Base-by-base conservation (phyloP, 2,113 vertebrate genomes). In the Aleadryas rufinucha region DNA sequence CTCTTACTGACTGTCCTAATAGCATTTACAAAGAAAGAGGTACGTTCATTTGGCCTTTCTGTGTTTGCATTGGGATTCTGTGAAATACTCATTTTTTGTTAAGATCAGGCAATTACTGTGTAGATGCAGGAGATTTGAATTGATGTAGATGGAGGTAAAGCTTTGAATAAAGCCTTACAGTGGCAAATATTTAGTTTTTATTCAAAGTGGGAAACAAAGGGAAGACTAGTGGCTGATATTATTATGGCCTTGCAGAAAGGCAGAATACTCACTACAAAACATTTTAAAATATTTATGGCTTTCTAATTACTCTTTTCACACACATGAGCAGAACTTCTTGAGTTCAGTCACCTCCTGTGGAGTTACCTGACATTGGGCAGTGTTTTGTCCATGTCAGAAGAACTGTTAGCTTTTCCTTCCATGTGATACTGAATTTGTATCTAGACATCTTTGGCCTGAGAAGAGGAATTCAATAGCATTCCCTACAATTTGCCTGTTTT, bases 21-120 rank as follows among this genome's bases (percentile, higher is more conserved):
- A 94, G 98, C 99, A 69, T 99, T 99, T 93, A 99, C 99, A 17
- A 99, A 99, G 90, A 99, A 99, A 96, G 99, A 99, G 99, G 99
- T 99, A 98, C 33, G 88, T 79, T 76, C 16, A 9, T 87, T 87
- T 84, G 28, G 12, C 16, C 1, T 81, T 87, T 90, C 14, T 85
- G 41, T 70, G 49, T 59, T 87, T 7, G 0, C 7, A 11, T 26
- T 88, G 26, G 50, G 21, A n/a, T 52, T 22, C 41, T 90, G 19
- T 76, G 27, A 85, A 85, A 37, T 39, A 28, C 9, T 35, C 0
- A 2, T 35, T 52, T 79, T 94, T 74, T 6, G 3, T 87, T 54
- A n/a, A 47, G 7, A 13, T 59, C 39, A 42, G 35, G 9, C 10
- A 56, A 6, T 64, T 63, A 12, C 28, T 79, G 17, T 60, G 22